These are phyloP conservation scores for Bradypodion pumilum DNA, from an alignment of 2,797 vertebrate species.

Conservation along the genomic window DNA sequence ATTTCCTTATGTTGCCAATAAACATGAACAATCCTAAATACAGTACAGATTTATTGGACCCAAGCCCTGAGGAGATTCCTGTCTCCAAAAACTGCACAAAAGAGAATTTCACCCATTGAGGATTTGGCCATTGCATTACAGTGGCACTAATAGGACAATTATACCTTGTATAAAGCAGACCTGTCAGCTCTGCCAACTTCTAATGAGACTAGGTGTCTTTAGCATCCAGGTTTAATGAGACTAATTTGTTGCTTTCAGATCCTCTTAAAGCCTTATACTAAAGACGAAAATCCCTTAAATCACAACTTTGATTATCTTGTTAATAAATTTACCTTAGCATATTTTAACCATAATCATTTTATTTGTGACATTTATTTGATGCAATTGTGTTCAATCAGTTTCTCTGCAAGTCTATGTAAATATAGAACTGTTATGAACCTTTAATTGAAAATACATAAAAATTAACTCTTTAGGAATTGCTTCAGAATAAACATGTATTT, in stretches of 20 bases:
- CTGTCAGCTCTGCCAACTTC: neutral
- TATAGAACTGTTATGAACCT: neutral
- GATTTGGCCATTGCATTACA: neutral
- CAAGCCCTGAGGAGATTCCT: neutral
- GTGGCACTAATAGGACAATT: neutral
- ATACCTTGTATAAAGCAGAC: neutral
- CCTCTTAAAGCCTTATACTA: conserved; percentile 30
- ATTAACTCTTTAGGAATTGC: neutral
- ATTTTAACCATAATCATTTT: neutral
- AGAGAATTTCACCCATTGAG: neutral
- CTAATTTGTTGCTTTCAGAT: conserved; percentile 19
- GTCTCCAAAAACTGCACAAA: neutral
- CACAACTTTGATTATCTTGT: conserved; percentile 13
- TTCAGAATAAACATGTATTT: neutral
- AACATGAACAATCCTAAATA: neutral
- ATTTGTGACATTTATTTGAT: neutral
- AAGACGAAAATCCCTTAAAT: conserved; percentile 10
- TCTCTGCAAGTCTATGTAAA: neutral
- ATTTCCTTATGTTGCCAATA: neutral
- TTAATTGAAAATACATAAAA: neutral
- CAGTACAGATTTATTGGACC: neutral
- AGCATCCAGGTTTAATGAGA: conserved; percentile 26
- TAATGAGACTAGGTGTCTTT: conserved; percentile 16
- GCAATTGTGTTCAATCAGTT: neutral
- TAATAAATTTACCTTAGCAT: neutral